These are phyloP conservation scores for Acropternis orthonyx DNA, from an alignment of 2,797 vertebrate species.

Conservation along the genomic window DNA sequence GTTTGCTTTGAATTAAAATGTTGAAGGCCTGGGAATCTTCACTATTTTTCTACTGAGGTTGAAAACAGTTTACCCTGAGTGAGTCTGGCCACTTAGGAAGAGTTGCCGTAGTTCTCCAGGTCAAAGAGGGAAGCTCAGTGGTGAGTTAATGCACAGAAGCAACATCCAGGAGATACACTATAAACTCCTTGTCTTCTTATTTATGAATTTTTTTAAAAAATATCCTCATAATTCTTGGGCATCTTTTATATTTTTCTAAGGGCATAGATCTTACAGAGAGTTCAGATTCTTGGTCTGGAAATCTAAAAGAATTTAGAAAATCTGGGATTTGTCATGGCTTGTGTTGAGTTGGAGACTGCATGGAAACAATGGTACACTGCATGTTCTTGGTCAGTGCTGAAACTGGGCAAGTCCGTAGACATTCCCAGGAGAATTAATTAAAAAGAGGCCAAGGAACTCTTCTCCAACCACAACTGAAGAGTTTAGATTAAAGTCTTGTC, in stretches of 20 bases:
- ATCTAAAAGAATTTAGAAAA: neutral
- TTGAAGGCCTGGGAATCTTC: neutral
- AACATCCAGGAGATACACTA: neutral
- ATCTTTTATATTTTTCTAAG: neutral
- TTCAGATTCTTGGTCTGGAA: neutral
- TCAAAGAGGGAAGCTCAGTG: neutral
- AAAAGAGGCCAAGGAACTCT: neutral
- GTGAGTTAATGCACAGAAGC: neutral
- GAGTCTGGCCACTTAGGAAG: neutral
- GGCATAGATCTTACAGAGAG: neutral
- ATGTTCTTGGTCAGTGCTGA: neutral
- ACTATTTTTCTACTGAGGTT: neutral
- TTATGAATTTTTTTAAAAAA: neutral
- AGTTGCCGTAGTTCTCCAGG: neutral
- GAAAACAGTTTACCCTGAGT: neutral
- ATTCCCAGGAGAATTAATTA: neutral
- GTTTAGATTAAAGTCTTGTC: neutral
- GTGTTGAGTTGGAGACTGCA: neutral
- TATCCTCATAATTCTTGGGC: neutral
- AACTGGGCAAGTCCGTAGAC: neutral
- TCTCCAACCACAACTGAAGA: constrained; percentile 18
- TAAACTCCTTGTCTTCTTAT: neutral
- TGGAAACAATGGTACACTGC: neutral
- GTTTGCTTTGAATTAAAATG: neutral
- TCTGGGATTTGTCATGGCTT: neutral